These are phyloP conservation scores for Oreochromis aureus DNA, from an alignment of 2,113 vertebrate species.

Conservation along the genomic window DNA sequence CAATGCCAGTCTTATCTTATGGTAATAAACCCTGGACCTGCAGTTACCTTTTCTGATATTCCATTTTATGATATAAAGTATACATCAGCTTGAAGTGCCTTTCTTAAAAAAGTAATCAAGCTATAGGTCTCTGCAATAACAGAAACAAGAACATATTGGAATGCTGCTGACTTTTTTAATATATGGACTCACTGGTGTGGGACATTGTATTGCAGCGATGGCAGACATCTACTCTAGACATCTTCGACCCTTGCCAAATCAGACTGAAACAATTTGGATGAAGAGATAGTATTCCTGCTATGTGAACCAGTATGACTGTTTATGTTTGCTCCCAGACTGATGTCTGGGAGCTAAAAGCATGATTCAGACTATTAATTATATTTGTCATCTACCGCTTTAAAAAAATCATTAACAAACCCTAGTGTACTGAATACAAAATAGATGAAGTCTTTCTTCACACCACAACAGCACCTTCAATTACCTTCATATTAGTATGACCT, in stretches of 20 bases:
- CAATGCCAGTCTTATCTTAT: neutral
- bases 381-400: neutral
- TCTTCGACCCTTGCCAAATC: neutral
- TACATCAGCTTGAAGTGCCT: neutral
- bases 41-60: neutral
- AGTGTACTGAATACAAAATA: neutral
- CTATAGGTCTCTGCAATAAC: neutral
- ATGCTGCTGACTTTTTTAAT: neutral
- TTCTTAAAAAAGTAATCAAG: neutral
- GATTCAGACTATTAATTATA: neutral
- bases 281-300: neutral
- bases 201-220: conserved; percentile 6
- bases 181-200: neutral
- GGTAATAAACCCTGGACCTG: neutral
- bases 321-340: neutral
- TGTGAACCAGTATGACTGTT: neutral
- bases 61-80: neutral
- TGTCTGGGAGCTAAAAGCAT: neutral
- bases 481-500: neutral
- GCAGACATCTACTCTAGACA: conserved; percentile 22
- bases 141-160: neutral
- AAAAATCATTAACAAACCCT: neutral
- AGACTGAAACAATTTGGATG: conserved; percentile 24
- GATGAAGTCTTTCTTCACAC: neutral
- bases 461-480: neutral